Base-by-base conservation (phyloP, 2,888 invertebrate genomes). In the Dione juno region DNA sequence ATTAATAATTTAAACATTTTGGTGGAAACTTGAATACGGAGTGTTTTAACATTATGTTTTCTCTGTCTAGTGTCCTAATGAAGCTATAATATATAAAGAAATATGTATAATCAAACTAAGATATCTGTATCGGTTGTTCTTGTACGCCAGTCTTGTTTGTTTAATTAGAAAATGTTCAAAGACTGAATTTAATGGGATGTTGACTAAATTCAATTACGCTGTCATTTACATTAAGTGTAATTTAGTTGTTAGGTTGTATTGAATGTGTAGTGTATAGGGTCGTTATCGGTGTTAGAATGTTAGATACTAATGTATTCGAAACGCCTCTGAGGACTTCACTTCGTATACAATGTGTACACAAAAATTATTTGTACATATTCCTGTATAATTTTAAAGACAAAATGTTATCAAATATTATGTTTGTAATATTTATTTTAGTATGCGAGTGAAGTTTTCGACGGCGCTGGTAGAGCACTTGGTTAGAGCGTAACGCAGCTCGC, bases 101-200 rank as follows among this genome's bases (percentile, higher is more conserved):
- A 9, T n/a, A 54, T 54, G 11, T 54, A 54, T 54, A 54, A 37
- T 54, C 0, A 16, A 37, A 37, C 1, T 10, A 16, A 19, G 16
- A n/a, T 16, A 50, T 5, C 45, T 10, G 50, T 37, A 48, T 37
- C 37, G 63, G 84, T 84, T 80, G 72, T 76, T 78, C 21, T 28
- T 78, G 71, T 78, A 78, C 69, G 75, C 71, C 80, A 79, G 81
- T 83, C 80, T 80, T 84, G 82, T 78, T 87, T 79, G 81, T 86
- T 87, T 87, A 85, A 86, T 88, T 87, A 82, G 86, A 86, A 85
- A 89, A 87, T 87, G 86, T 85, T 89, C 81, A 89, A 92, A 92
- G 92, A 92, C 92, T 92, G 92, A 92, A 89, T 84, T 87, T 85
- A 88, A 88, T 83, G 82, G 83, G 86, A 86, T 83, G 87, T 87